A percentile compares a stretch with the other conserved stretches of the same genome.
phyloP scores from a whole-genome alignment of 2,797 vertebrate genomes.

The Rhabdomys pumilio region DNA sequence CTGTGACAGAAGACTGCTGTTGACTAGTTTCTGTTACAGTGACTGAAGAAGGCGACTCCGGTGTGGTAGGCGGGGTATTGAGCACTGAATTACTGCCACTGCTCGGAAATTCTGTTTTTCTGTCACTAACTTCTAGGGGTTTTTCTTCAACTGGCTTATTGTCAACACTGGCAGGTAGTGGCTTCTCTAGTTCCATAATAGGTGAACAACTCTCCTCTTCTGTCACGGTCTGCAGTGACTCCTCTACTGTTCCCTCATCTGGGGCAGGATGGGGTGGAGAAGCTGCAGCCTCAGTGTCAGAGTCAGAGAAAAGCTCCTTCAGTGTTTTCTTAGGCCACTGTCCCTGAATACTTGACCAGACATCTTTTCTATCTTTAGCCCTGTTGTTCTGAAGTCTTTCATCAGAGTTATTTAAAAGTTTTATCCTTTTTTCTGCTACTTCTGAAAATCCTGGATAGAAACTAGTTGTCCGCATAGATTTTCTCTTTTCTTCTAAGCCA shows the following conservation, averaged over 20 bases:
- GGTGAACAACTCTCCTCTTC: conserved; percentile 88
- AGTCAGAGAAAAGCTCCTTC: conserved; percentile 98
- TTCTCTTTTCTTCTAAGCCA: conserved; percentile 96
- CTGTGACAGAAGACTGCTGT: conserved; percentile 89
- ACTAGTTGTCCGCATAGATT: conserved; percentile 91
- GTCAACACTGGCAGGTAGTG: conserved; percentile 88
- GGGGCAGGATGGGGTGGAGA: conserved; percentile 93
- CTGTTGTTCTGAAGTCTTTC: conserved; percentile 94
- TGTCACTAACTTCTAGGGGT: conserved; percentile 89
- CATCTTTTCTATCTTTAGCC: conserved; percentile 98
- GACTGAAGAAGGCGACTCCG: conserved; percentile 93
- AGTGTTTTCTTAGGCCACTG: conserved; percentile 99
- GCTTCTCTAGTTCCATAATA: conserved; percentile 85
- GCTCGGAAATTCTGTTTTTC: conserved; percentile 96
- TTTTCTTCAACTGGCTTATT: conserved; percentile 89
- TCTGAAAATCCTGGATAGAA: conserved; percentile 95
- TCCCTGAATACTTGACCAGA: conserved; percentile 99
- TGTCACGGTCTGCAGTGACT: conserved; percentile 87
- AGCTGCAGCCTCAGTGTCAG: conserved; percentile 97
- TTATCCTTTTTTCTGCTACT: conserved; percentile 96
- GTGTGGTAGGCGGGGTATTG: conserved; percentile 98
- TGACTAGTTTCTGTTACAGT: conserved; percentile 90
- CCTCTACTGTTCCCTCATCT: conserved; percentile 87
- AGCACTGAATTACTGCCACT: conserved; percentile 98
- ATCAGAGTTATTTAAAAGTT: conserved; percentile 92